phyloP scores from a whole-genome alignment of 2,113 vertebrate species.

The Microtus pennsylvanicus region DNA sequence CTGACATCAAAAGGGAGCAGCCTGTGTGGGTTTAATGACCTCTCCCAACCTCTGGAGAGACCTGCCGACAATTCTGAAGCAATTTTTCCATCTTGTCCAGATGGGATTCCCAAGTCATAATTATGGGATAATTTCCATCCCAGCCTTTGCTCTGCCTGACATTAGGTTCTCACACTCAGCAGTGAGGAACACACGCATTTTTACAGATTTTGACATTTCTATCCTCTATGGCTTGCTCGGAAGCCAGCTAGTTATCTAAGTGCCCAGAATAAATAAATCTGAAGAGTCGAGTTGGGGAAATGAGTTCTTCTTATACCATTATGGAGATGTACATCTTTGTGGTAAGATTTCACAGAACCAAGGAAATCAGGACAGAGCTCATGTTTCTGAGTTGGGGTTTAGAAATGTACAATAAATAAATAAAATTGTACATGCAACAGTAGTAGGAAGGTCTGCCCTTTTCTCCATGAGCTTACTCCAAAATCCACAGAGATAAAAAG shows the following conservation, averaged over 20 bases:
- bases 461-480: not conserved
- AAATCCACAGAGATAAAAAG: not conserved
- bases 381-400: not conserved
- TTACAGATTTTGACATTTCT: not conserved
- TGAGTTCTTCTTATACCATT: slow-evolving; percentile 1
- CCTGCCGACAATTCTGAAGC: slow-evolving; percentile 48
- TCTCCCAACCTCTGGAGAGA: slow-evolving; percentile 5
- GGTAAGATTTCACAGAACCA: not conserved
- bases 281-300: slow-evolving; percentile 18
- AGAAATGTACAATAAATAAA: slow-evolving; percentile 34
- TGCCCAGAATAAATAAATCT: slow-evolving; percentile 46
- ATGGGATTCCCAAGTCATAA: slow-evolving; percentile 69
- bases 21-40: slow-evolving; percentile 25
- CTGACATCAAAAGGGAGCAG: slow-evolving; percentile 23
- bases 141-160: slow-evolving; percentile 57
- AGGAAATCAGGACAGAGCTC: slow-evolving; percentile 1
- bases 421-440: not conserved
- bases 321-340: not conserved
- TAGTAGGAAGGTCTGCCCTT: not conserved
- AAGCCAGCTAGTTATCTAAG: slow-evolving; percentile 53
- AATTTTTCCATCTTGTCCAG: slow-evolving; percentile 60
- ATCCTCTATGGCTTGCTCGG: not conserved
- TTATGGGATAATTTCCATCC: slow-evolving; percentile 65
- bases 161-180: not conserved
- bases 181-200: not conserved